Conservation (phyloP, 2,888 invertebrate species). For the Hypolimnas misippus region DNA sequence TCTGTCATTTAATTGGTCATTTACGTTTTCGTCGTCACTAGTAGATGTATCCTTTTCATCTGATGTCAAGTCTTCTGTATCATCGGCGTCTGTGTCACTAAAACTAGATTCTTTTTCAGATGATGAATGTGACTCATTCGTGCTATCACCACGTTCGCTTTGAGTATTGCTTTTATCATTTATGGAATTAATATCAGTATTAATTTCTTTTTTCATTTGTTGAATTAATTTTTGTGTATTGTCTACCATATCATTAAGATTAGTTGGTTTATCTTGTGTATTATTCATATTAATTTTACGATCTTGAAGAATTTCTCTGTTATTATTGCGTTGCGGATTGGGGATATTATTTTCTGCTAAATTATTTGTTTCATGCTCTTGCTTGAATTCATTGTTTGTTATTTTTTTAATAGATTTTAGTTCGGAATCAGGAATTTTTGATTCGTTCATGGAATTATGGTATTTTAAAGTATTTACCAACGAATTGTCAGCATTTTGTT, state of each 20-base stretch:
- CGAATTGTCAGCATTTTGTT: neutral
- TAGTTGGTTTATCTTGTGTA: constrained; percentile 61
- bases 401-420: neutral
- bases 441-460: neutral
- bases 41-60: constrained; percentile 65
- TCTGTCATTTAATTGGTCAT: constrained; percentile 34
- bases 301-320: constrained; percentile 9
- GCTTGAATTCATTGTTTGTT: neutral
- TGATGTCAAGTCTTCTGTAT: constrained; percentile 68
- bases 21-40: constrained; percentile 50
- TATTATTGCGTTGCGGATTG: neutral
- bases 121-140: constrained; percentile 57
- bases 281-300: constrained; percentile 8
- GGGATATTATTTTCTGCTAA: neutral
- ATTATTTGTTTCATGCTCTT: neutral
- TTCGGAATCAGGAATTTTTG: neutral
- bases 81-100: constrained; percentile 65
- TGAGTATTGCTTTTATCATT: constrained; percentile 72
- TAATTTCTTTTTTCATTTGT: constrained; percentile 87
- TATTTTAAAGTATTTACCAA: neutral
- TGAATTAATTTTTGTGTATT: constrained; percentile 85
- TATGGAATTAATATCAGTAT: constrained; percentile 83
- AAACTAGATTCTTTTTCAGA: constrained; percentile 78
- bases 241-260: constrained; percentile 82
- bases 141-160: constrained; percentile 71